Evolutionary conservation across 2,888 invertebrate genomes (phyloP), one percentile per base, ranked within the genome.

Genomic region (Machimus atricapillus): DNA sequence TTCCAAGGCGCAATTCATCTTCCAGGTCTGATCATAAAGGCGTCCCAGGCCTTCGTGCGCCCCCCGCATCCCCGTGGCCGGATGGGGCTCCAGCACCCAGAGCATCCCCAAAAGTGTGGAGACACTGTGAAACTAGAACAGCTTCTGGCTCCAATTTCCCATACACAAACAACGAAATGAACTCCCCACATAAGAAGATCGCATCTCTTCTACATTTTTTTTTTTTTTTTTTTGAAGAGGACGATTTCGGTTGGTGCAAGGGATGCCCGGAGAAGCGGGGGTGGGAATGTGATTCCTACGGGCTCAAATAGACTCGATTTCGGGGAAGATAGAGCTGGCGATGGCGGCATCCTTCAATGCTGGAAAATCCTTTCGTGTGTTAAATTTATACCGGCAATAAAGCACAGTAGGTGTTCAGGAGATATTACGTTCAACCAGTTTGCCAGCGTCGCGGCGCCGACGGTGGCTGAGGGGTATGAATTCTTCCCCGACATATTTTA

Each of bases 331-430:
- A 27, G 37, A 58, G 79, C 14, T 31, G 2, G 52, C 19, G 66
- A 19, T 27, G 37, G 66, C 66, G 37, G 73, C 40, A 83, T 83
- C 73, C 83, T 83, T 83, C 66, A 66, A 81, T 83, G 66, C 23
- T 66, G 58, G 83, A 34, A 81, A 83, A 83, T 85, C 76, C 85
- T 85, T 74, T 74, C 85, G 85, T 74, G 85, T 85, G 85, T 85
- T 85, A 85, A 85, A 85, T 85, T 85, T 85, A 85, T 85, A 85
- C 74, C 74, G 76, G 85, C 85, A 85, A 85, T 85, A 85, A 85
- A 85, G 85, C 85, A 85, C 85, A 85, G 85, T 85, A 85, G 85
- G 85, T 85, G 85, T 85, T 85, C 85, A 85, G 74, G 74, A 76
- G 85, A 85, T 85, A 85, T 85, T 85, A 85, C 74, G 19, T 46